These are phyloP conservation scores for Silurus glanis DNA, from an alignment of 2,113 vertebrate species.

Conservation along the genomic window DNA sequence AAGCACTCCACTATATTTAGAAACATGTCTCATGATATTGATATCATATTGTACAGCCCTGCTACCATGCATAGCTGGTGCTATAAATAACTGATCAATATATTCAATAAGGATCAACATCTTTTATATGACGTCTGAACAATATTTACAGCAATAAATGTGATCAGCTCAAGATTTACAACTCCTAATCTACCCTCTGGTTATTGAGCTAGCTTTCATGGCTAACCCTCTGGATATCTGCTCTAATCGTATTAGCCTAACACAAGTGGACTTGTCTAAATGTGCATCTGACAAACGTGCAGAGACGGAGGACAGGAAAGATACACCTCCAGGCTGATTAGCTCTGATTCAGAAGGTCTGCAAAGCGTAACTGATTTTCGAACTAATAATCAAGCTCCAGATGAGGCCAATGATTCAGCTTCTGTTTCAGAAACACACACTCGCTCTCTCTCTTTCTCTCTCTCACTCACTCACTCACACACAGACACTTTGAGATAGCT, in stretches of 20 bases:
- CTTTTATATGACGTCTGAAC: neutral
- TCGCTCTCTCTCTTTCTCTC: neutral
- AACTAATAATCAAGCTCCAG: constrained; percentile 48
- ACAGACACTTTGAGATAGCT: neutral
- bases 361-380: constrained; percentile 42
- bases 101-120: neutral
- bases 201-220: too few relatives aligned
- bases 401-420: constrained; percentile 31
- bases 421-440: neutral
- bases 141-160: neutral
- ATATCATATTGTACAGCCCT: neutral
- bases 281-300: constrained; percentile 31
- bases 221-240: constrained; percentile 24
- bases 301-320: constrained; percentile 32
- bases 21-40: neutral
- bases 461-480: neutral
- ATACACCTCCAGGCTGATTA: constrained; percentile 52
- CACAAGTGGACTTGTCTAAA: constrained; percentile 40
- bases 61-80: neutral
- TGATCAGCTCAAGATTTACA: neutral
- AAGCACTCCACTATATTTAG: neutral
- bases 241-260: constrained; percentile 47
- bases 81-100: neutral
- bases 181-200: neutral
- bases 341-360: constrained; percentile 40